Evolutionary conservation across 1,140 invertebrate genomes (phyloP), one percentile per base, ranked within the genome.

Genomic region (Pseudomyrmex gracilis): DNA sequence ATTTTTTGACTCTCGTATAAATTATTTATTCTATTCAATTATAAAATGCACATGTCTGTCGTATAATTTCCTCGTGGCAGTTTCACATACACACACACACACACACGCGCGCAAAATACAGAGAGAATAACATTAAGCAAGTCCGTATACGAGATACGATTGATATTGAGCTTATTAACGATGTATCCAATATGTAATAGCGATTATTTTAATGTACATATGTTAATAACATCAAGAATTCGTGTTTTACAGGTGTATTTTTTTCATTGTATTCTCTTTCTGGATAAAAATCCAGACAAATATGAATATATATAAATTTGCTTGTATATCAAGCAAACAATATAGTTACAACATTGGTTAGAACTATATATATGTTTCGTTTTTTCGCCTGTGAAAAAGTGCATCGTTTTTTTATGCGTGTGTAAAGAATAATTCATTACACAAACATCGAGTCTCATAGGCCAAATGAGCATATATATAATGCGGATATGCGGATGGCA

Each of bases 401-500:
- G 49, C n/a, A 53, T 76, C n/a, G 20, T 77, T 73, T 34, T 77
- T 73, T 34, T 43, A 24, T 24, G 45, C 20, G 55, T 43, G n/a
- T 76, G 53, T 43, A 73, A n/a, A 13, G 49, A 73, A 57, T 58
- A n/a, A 34, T 67, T 17, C 0, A 47, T 78, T 64, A 68, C 45
- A 43, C n/a, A 73, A 64, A 83, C 12, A 57, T 34, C 49, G 60
- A 77, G 64, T 83, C 22, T 67, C 53, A 71, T 55, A 67, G 51
- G 22, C 71, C 49, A 76, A 68, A 74, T n/a, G 15, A 76, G 43
- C 24, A 17, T 24, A 34, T 67, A 74, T n/a, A 66, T 64, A 20
- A 61, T 12, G 47, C 45, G 53, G 45, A 45, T 49, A 47, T 17
- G 43, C 67, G 20, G n/a, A n/a, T 90, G 89, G 89, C 85, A 90